phyloP scores from a whole-genome alignment of 2,113 vertebrate genomes.

The Taxidea taxus region DNA sequence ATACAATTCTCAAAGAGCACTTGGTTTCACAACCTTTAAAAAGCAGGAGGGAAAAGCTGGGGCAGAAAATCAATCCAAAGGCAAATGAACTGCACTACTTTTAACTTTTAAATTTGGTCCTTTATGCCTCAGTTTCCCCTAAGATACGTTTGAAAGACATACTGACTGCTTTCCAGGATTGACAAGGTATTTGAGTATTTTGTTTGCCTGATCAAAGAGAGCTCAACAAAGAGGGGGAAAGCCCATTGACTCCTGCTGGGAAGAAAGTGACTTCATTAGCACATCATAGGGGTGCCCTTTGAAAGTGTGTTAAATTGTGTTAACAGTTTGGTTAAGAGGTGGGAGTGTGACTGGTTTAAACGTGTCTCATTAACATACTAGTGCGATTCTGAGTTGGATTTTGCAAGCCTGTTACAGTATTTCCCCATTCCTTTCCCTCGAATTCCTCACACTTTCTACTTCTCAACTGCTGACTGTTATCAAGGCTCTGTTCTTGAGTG shows the following conservation, averaged over 20 bases:
- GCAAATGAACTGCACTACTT: neutral
- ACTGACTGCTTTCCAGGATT: neutral
- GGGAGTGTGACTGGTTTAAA: conserved; percentile 49
- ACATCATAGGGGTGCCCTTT: conserved; percentile 68
- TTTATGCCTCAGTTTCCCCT: conserved; percentile 48
- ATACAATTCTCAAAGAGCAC: neutral
- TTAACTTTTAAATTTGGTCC: neutral
- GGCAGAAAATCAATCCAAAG: neutral
- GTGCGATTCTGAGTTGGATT: conserved; percentile 20
- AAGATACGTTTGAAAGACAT: neutral
- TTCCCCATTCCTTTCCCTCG: neutral
- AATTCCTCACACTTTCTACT: neutral
- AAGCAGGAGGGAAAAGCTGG: neutral
- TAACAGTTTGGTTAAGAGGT: conserved; percentile 69
- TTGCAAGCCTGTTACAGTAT: conserved; percentile 60
- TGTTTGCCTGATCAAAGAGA: conserved; percentile 54
- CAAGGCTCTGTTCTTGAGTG: conserved; percentile 64
- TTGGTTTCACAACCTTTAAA: conserved; percentile 26
- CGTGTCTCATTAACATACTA: conserved; percentile 65
- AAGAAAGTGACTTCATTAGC: conserved; percentile 72
- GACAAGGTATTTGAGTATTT: conserved; percentile 55
- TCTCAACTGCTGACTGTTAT: conserved; percentile 39
- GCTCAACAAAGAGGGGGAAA: conserved; percentile 36
- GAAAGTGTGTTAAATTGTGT: conserved; percentile 71
- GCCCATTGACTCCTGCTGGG: conserved; percentile 13